Conservation (phyloP, 2,888 invertebrate genomes). For the Euzophera pinguis region DNA sequence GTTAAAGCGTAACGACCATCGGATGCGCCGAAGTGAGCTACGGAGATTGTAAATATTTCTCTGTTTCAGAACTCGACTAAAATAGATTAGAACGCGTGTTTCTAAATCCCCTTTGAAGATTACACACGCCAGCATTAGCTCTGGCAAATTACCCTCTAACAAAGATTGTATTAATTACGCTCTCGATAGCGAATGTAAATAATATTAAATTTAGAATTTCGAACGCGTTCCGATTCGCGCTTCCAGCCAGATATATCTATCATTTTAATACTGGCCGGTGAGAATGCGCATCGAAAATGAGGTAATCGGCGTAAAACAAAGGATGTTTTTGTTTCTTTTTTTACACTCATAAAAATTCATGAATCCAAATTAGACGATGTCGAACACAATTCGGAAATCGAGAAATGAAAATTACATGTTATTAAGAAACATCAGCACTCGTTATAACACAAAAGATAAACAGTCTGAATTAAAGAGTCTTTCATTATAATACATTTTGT, state of each 20-base stretch:
- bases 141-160: conserved; percentile 80
- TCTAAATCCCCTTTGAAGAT: conserved; percentile 80
- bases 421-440: conserved; percentile 75
- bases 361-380: conserved; percentile 63
- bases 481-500: conserved; percentile 71
- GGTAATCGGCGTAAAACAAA: conserved; percentile 36
- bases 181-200: conserved; percentile 77
- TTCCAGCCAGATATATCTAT: conserved; percentile 53
- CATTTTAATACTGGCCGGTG: conserved; percentile 40
- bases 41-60: conserved; percentile 79
- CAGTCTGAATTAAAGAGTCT: conserved; percentile 70
- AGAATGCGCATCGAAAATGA: conserved; percentile 5
- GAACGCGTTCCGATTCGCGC: conserved; percentile 37
- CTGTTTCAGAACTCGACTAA: conserved; percentile 77
- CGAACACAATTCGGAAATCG: conserved; percentile 70
- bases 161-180: conserved; percentile 80
- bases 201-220: conserved; percentile 71
- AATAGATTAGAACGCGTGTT: conserved; percentile 79
- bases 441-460: conserved; percentile 77
- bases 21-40: conserved; percentile 78
- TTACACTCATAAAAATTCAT: conserved; percentile 57
- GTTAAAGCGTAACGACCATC: conserved; percentile 73
- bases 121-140: conserved; percentile 78
- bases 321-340: conserved; percentile 44
- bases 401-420: conserved; percentile 72